phyloP scores from a whole-genome alignment of 2,888 invertebrate genomes.

The Myopa testacea region DNA sequence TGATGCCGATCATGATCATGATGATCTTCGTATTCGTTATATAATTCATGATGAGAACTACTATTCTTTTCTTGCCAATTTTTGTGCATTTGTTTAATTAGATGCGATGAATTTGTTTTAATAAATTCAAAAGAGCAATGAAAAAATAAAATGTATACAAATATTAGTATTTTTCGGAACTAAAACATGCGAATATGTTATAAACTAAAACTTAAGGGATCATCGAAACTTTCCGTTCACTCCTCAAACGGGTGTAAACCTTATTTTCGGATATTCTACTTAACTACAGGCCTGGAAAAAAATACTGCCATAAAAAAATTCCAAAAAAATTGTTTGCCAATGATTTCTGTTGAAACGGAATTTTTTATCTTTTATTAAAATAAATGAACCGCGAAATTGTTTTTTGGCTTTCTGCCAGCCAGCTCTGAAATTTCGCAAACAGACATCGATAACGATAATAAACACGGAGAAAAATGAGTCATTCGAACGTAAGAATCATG shows the following conservation, averaged over 20 bases:
- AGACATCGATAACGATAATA: too few species aligned
- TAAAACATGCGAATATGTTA: conserved; percentile 20
- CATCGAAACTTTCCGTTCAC: too few species aligned
- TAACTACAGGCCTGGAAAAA: too few species aligned
- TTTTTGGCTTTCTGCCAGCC: too few species aligned
- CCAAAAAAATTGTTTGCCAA: not conserved
- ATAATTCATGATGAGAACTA: not conserved
- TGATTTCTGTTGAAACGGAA: not conserved
- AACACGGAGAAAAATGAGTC: too few species aligned
- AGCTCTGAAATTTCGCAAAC: too few species aligned
- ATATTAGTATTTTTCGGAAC: conserved; percentile 12
- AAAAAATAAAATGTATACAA: conserved; percentile 35
- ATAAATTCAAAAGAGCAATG: conserved; percentile 1
- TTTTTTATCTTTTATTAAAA: not conserved
- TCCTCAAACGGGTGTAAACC: too few species aligned
- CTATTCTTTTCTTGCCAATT: conserved; percentile 18
- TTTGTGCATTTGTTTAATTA: conserved; percentile 12
- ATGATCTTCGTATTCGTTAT: conserved; percentile 17
- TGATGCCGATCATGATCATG: conserved; percentile 35
- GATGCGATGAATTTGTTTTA: not conserved
- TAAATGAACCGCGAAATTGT: too few species aligned
- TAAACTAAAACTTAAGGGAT: not conserved
- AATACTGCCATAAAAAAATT: too few species aligned
- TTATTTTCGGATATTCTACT: too few species aligned
- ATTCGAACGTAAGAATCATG: too few species aligned